phyloP scores from a whole-genome alignment of 2,113 vertebrate genomes.

The Rhabdornis inornatus region DNA sequence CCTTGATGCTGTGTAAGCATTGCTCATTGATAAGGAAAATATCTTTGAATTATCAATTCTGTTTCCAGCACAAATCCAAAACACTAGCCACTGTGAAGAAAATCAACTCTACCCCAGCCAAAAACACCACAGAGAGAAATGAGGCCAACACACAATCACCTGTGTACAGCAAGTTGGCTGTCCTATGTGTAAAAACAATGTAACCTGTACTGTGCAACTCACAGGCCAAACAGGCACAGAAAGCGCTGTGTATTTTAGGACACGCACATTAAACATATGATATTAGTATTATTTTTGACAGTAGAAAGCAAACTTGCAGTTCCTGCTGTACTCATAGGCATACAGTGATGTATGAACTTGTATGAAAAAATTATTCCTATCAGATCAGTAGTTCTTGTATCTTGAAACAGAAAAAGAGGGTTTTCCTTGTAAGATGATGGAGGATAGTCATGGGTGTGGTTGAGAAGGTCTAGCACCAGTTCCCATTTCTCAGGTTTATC shows the following conservation, averaged over 20 bases:
- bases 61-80: background rate
- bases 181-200: background rate
- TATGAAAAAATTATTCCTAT: background rate
- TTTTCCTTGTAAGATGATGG: background rate
- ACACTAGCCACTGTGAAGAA: background rate
- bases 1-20: background rate
- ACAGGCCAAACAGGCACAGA: background rate
- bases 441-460: background rate
- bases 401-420: background rate
- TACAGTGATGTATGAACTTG: background rate
- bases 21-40: background rate
- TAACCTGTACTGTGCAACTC: background rate
- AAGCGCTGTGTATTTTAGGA: background rate
- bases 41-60: background rate
- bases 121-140: background rate
- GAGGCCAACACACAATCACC: background rate
- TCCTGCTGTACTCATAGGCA: background rate
- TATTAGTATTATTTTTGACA: background rate
- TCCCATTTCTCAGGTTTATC: background rate
- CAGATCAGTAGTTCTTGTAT: background rate
- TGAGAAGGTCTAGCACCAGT: background rate
- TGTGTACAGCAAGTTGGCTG: background rate
- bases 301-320: background rate
- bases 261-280: background rate
- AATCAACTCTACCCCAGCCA: background rate